Percentiles rank a stretch among this genome's conserved stretches.
phyloP scores from a whole-genome alignment of 2,888 invertebrate species.

The Embidobia sp. region DNA sequence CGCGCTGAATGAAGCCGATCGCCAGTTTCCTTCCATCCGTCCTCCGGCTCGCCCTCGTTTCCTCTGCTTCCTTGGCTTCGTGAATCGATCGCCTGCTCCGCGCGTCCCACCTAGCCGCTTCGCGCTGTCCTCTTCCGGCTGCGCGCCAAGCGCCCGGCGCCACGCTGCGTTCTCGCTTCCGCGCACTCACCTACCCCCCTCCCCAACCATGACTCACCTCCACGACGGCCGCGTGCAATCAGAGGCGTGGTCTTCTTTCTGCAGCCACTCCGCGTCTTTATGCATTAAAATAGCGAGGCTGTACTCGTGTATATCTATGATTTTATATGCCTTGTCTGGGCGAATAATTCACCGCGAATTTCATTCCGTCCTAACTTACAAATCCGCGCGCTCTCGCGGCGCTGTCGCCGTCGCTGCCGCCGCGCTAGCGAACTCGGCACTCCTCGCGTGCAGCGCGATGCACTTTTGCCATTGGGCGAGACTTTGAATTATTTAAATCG shows the following conservation, averaged over 20 bases:
- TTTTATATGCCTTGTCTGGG: conserved; percentile 77
- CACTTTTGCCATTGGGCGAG: conserved; percentile 65
- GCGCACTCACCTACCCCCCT: conserved; percentile 31
- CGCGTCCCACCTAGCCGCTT: too few relatives aligned
- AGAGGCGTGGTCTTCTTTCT: conserved; percentile 74
- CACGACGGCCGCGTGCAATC: conserved; percentile 53
- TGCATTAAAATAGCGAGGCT: conserved; percentile 79
- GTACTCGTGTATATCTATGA: conserved; percentile 77
- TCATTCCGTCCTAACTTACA: too few relatives aligned
- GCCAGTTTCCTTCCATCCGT: too few relatives aligned
- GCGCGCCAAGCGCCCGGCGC: too few relatives aligned
- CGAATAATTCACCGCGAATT: conserved; percentile 70
- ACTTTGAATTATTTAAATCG: conserved; percentile 63
- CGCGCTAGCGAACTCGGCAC: background rate
- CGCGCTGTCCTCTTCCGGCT: too few relatives aligned
- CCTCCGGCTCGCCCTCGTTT: too few relatives aligned
- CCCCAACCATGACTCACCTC: conserved; percentile 69
- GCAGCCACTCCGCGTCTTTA: conserved; percentile 78
- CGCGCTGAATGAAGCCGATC: too few relatives aligned
- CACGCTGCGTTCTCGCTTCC: too few relatives aligned
- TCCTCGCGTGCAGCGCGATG: conserved; percentile 61
- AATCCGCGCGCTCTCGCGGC: too few relatives aligned
- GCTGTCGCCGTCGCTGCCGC: too few relatives aligned
- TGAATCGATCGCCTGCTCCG: too few relatives aligned
- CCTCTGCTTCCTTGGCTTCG: too few relatives aligned